A percentile compares a stretch with the other conserved stretches of the same genome.
These are phyloP conservation scores for Oscheius sp. DNA, from an alignment of 2,888 invertebrate species.

Conservation along the genomic window DNA sequence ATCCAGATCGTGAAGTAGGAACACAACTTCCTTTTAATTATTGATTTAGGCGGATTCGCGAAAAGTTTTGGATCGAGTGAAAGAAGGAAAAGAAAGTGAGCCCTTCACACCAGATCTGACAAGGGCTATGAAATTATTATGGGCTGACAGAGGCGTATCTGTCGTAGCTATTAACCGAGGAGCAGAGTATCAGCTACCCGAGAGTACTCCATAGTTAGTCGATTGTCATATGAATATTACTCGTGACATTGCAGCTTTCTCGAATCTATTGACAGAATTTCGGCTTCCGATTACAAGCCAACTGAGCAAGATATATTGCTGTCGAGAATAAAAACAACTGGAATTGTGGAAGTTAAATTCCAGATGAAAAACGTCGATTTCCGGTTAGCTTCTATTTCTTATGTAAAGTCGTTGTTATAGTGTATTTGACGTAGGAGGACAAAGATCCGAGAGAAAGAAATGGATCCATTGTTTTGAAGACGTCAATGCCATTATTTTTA, in stretches of 20 bases:
- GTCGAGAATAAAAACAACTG: slow-evolving; percentile 69
- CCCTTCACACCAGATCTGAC: slow-evolving; percentile 60
- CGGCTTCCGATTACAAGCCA: slow-evolving; percentile 59
- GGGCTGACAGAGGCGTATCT: slow-evolving; percentile 58
- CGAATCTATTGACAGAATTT: slow-evolving; percentile 60
- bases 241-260: slow-evolving; percentile 62
- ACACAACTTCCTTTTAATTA: background rate
- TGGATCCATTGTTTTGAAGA: slow-evolving; percentile 67
- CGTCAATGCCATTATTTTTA: slow-evolving; percentile 69
- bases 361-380: slow-evolving; percentile 70
- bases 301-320: slow-evolving; percentile 69
- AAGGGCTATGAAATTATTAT: slow-evolving; percentile 55
- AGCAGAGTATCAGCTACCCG: slow-evolving; percentile 66
- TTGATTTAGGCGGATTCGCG: slow-evolving; percentile 52
- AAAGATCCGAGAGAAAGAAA: slow-evolving; percentile 67
- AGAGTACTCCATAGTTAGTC: slow-evolving; percentile 65
- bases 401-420: slow-evolving; percentile 33
- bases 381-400: slow-evolving; percentile 42
- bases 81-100: slow-evolving; percentile 66
- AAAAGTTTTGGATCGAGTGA: slow-evolving; percentile 63
- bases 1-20: slow-evolving; percentile 92
- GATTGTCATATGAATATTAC: background rate
- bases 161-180: slow-evolving; percentile 54
- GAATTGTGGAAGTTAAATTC: slow-evolving; percentile 70
- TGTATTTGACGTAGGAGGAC: slow-evolving; percentile 70